These are phyloP conservation scores for Proteles cristata DNA, from an alignment of 2,113 vertebrate genomes.

Conservation along the genomic window DNA sequence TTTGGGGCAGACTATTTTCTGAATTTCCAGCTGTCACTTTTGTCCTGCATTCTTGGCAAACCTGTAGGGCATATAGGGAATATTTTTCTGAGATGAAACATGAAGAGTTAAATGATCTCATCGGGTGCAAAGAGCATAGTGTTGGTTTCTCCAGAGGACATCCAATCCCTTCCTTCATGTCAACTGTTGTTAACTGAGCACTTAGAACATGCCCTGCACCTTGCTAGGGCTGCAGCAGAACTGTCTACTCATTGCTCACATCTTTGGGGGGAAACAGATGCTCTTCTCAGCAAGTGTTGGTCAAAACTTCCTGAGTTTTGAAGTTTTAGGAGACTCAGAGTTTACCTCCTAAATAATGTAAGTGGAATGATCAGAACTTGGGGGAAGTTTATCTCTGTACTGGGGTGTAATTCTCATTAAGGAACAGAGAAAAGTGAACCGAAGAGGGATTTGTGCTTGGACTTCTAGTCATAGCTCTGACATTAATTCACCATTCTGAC, in stretches of 20 bases:
- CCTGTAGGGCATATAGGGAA: not conserved
- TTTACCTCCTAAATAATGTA: not conserved
- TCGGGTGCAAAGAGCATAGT: not conserved
- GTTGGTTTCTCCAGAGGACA: not conserved
- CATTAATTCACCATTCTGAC: not conserved
- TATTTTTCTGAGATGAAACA: not conserved
- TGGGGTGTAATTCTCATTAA: not conserved
- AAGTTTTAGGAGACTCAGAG: not conserved
- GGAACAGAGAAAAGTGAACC: not conserved
- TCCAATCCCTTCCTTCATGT: not conserved
- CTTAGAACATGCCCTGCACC: too few species aligned
- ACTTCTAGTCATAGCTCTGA: not conserved
- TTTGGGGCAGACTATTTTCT: not conserved
- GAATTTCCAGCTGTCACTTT: not conserved
- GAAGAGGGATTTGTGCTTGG: not conserved
- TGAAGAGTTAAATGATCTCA: not conserved
- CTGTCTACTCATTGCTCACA: not conserved
- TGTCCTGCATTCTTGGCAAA: not conserved
- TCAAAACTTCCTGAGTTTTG: not conserved
- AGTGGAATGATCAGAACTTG: not conserved
- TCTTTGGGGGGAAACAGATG: not conserved
- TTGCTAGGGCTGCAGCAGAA: not conserved
- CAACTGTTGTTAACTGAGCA: not conserved
- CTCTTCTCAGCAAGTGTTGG: not conserved
- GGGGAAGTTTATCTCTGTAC: not conserved